Percentiles rank a stretch among this genome's conserved stretches.
These are phyloP conservation scores for Drosophila fulvimacula DNA, from an alignment of 2,888 invertebrate species.

Conservation along the genomic window DNA sequence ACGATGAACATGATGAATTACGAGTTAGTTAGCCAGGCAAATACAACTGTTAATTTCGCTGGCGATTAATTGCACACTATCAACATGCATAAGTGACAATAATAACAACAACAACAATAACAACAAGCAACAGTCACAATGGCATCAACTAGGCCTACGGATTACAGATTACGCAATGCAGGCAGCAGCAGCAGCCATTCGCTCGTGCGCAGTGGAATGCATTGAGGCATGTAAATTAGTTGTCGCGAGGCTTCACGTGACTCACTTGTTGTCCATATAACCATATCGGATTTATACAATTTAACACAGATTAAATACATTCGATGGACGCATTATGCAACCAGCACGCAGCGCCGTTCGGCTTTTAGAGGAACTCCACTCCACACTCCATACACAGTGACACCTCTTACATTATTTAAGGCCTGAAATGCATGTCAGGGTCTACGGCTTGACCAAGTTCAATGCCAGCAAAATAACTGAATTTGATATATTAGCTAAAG, in stretches of 20 bases:
- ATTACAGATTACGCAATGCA: constrained; percentile 32
- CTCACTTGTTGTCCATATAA: constrained; percentile 40
- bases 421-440: constrained; percentile 64
- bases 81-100: constrained; percentile 32
- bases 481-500: constrained; percentile 8
- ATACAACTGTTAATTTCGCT: constrained; percentile 59
- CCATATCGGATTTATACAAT: constrained; percentile 24
- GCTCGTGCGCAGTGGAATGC: constrained; percentile 63
- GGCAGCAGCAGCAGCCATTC: constrained; percentile 22
- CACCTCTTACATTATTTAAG: constrained; percentile 41
- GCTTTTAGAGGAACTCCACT: constrained; percentile 50
- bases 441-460: constrained; percentile 59
- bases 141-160: constrained; percentile 33
- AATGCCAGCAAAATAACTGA: constrained; percentile 49
- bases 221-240: constrained; percentile 69
- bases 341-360: constrained; percentile 5
- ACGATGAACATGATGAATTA: constrained; percentile 47
- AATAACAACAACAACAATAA: background rate
- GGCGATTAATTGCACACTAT: constrained; percentile 57
- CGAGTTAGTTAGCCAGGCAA: constrained; percentile 40
- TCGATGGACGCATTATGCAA: constrained; percentile 53
- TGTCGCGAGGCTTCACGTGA: constrained; percentile 67
- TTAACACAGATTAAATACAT: constrained; percentile 30
- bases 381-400: constrained; percentile 4
- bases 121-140: constrained; percentile 13